Base-by-base conservation (phyloP, 2,797 vertebrate genomes). In the Chrosomus eos region DNA sequence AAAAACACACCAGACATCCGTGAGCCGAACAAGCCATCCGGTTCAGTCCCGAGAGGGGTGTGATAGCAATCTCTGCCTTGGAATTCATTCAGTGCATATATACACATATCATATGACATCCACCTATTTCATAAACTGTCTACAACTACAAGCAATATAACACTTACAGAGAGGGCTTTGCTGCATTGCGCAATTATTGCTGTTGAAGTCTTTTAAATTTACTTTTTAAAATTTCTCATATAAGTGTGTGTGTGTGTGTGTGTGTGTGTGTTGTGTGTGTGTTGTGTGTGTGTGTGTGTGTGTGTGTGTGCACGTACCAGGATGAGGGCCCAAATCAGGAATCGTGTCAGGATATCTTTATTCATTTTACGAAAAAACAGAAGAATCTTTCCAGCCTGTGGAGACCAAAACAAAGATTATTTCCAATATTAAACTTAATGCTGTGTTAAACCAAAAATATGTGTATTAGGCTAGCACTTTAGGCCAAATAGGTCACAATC, bases 341-440 rank as follows among this genome's bases (percentile, higher is more conserved):
- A 97, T 82, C 95, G 93, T 88, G 93, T 90, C 84, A 96, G 90
- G 91, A 97, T 91, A 45, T 89, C 92, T 87, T 89, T 0, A 73
- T 91, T 93, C 80, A 82, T 90, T 72, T 92, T 93, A 83, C 86
- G 94, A 88, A 93, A 96, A 92, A 91, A 94, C 83, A 96, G 82
- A 21, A 96, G 89, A 80, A 96, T 96, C 89, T 96, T 97, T 88
- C 95, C 94, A 55, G 94, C 91, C 95, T 97, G 90, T 26, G 84
- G 90, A 89, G 43, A 91, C 83, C 81, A 79, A 89, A 45, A 91
- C 82, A 80, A 76, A 84, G 2, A 77, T 91, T 89, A 88, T 90
- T 76, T 88, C 88, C 85, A 87, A 84, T 40, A 91, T 91, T 91
- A 93, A 26, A 91, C 48, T 48, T 7, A 28, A 64, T 19, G 0